Percentiles rank a stretch among this genome's conserved stretches.
Evolutionary conservation across 2,888 invertebrate species (phyloP).

Genomic region (Tetragnatha montana): DNA sequence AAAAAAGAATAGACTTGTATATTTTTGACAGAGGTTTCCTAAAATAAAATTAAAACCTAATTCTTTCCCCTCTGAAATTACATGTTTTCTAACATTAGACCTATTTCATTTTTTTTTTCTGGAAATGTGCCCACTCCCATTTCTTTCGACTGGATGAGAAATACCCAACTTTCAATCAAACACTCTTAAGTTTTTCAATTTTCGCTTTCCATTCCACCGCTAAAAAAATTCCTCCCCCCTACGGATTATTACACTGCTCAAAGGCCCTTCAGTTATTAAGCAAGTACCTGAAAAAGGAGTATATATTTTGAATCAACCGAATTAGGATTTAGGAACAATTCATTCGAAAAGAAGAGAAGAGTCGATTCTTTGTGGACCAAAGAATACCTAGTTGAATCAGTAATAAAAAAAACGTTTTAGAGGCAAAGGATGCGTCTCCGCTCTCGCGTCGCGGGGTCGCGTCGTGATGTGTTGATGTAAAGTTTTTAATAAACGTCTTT

Average conservation of each 20-base stretch:
- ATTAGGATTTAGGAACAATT: background rate
- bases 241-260: background rate
- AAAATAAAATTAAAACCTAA: too few relatives aligned
- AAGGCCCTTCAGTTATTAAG: background rate
- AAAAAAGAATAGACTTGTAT: too few relatives aligned
- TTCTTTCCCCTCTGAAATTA: too few relatives aligned
- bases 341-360: background rate
- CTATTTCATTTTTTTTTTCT: too few relatives aligned
- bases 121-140: too few relatives aligned
- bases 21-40: too few relatives aligned
- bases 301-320: background rate
- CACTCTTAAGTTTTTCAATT: too few relatives aligned
- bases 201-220: too few relatives aligned
- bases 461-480: slow-evolving; percentile 63
- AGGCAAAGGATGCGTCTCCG: slow-evolving; percentile 47
- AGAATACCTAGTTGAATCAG: background rate
- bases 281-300: background rate
- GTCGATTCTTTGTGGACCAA: background rate
- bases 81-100: too few relatives aligned
- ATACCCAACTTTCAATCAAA: too few relatives aligned
- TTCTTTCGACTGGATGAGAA: too few relatives aligned
- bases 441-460: slow-evolving; percentile 40
- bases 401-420: slow-evolving; percentile 1
- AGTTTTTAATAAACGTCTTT: slow-evolving; percentile 69
- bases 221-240: too few relatives aligned